Evolutionary conservation across 2,113 vertebrate species (phyloP).

Genomic region (Brevimyrus niger): DNA sequence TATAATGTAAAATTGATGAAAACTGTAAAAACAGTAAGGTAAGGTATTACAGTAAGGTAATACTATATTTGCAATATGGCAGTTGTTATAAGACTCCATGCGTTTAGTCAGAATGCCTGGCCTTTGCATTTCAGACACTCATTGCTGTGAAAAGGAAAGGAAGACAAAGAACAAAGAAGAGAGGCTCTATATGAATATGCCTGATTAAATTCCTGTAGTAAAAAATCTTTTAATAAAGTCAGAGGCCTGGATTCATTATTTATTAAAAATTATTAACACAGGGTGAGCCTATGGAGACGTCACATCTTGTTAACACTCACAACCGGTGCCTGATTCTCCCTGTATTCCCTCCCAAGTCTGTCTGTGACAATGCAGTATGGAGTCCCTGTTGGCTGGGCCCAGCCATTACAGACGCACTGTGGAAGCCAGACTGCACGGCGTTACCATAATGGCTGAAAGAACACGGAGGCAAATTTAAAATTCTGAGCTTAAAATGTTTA

Average conservation of each 20-base stretch:
- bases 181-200: not conserved
- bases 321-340: slow-evolving; percentile 26
- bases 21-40: too few relatives aligned
- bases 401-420: not conserved
- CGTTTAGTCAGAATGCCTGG: not conserved
- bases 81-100: not conserved
- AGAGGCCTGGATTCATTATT: slow-evolving; percentile 29
- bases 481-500: not conserved
- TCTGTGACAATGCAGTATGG: slow-evolving; percentile 25
- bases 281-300: slow-evolving; percentile 32
- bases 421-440: slow-evolving; percentile 17
- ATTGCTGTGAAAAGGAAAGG: not conserved
- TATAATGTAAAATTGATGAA: too few relatives aligned
- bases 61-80: not conserved
- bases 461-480: slow-evolving; percentile 4
- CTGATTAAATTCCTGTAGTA: not conserved
- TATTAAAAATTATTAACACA: slow-evolving; percentile 32
- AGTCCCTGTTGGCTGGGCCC: slow-evolving; percentile 27
- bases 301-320: slow-evolving; percentile 39
- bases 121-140: not conserved
- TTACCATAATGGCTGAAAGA: slow-evolving; percentile 36
- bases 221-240: slow-evolving; percentile 21
- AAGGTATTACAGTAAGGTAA: too few relatives aligned
- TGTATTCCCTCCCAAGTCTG: slow-evolving; percentile 20
- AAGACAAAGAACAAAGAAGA: not conserved